phyloP scores from a whole-genome alignment of 2,888 invertebrate species.

The Heteromurus nitidus region DNA sequence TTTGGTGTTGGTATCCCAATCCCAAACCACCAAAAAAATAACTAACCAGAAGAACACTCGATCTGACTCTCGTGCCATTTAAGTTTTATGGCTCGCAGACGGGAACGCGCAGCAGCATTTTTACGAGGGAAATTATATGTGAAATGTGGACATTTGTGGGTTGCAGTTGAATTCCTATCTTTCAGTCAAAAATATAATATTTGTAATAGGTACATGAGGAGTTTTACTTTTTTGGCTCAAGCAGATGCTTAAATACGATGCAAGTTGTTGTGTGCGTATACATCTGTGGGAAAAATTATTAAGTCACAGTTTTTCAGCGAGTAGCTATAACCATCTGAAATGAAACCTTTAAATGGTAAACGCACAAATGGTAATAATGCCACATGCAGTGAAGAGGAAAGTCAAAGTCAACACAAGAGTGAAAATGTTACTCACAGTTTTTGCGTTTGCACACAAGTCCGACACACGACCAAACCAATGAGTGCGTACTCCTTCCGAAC shows the following conservation, averaged over 20 bases:
- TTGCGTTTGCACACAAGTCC: conserved; percentile 58
- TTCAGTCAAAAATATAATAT: neutral
- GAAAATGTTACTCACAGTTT: conserved; percentile 22
- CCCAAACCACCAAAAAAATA: neutral
- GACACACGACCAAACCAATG: conserved; percentile 57
- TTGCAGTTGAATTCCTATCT: conserved; percentile 29
- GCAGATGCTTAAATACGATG: neutral
- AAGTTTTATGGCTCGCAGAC: conserved; percentile 42
- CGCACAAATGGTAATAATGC: conserved; percentile 8
- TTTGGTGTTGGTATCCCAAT: conserved; percentile 25
- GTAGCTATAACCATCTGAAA: conserved; percentile 45
- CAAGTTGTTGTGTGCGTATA: neutral
- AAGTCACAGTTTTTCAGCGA: conserved; percentile 6
- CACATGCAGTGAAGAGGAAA: conserved; percentile 7
- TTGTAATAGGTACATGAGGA: neutral
- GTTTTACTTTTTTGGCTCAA: conserved; percentile 2
- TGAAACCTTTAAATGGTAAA: conserved; percentile 26
- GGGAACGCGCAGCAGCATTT: too few relatives aligned
- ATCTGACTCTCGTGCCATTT: conserved; percentile 31
- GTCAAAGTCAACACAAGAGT: conserved; percentile 16
- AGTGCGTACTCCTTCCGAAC: too few relatives aligned
- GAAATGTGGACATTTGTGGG: conserved; percentile 40
- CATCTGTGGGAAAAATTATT: conserved; percentile 44
- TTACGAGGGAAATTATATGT: conserved; percentile 40
- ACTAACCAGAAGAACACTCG: too few relatives aligned